Evolutionary conservation across 2,888 invertebrate genomes (phyloP).

Genomic region (Rhaphigaster nebulosa): DNA sequence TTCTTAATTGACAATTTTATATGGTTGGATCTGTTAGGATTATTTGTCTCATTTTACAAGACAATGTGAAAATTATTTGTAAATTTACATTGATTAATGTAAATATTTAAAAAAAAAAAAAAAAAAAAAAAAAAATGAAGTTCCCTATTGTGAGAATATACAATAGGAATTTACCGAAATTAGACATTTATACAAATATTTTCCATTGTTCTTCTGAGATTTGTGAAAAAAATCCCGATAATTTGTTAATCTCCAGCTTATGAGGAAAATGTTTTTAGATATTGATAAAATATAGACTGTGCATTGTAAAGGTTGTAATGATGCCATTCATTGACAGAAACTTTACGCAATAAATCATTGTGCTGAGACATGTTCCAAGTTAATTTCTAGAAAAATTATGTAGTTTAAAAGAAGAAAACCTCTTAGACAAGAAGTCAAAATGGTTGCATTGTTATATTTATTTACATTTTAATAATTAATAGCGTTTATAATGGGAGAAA

Average conservation of each 20-base stretch:
- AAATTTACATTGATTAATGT: background rate
- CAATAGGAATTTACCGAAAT: background rate
- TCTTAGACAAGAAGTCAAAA: constrained; percentile 54
- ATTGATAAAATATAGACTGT: constrained; percentile 23
- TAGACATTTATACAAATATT: background rate
- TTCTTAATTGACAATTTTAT: background rate
- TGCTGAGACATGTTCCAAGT: constrained; percentile 57
- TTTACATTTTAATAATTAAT: constrained; percentile 55
- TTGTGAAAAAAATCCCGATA: background rate
- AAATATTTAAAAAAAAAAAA: background rate
- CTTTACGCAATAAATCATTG: constrained; percentile 5
- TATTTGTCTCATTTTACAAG: background rate
- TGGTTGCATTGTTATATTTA: constrained; percentile 58
- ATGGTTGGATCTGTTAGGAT: background rate
- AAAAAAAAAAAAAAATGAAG: background rate
- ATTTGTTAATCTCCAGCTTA: background rate
- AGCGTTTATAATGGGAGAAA: constrained; percentile 51
- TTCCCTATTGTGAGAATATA: background rate
- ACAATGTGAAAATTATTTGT: background rate
- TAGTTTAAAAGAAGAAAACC: constrained; percentile 44
- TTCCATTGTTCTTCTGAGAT: background rate
- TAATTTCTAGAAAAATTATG: constrained; percentile 52
- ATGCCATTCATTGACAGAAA: background rate
- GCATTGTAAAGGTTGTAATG: constrained; percentile 35
- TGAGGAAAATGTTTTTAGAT: background rate